Evolutionary conservation across 2,888 invertebrate species (phyloP).

Genomic region (Caenorhabditis drosophilae): DNA sequence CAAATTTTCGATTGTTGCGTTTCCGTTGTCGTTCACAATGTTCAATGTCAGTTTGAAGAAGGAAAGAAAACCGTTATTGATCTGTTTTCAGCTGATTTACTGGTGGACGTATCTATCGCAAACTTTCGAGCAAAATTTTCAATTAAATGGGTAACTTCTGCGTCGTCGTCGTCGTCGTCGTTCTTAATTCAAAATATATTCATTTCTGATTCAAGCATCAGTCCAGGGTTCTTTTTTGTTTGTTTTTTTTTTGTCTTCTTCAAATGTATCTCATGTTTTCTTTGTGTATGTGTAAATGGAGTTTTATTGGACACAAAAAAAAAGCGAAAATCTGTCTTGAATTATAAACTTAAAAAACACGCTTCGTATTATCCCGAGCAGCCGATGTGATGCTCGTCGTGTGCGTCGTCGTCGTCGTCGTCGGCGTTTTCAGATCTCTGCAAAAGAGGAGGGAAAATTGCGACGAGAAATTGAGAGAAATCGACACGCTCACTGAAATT

Average conservation of each 20-base stretch:
- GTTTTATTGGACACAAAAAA: not conserved
- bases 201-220: too few relatives aligned
- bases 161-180: too few relatives aligned
- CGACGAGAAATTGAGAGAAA: not conserved
- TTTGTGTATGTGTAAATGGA: not conserved
- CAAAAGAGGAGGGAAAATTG: constrained; percentile 3
- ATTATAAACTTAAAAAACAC: not conserved
- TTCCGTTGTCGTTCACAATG: constrained; percentile 91
- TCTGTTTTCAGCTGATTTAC: constrained; percentile 75
- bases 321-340: not conserved
- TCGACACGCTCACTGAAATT: constrained; percentile 14
- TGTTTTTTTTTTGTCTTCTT: not conserved
- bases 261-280: constrained; percentile 26
- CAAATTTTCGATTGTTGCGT: constrained; percentile 92
- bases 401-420: not conserved
- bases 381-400: constrained; percentile 6
- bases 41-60: constrained; percentile 83
- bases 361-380: not conserved
- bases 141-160: too few relatives aligned
- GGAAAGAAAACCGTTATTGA: too few relatives aligned
- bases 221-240: too few relatives aligned
- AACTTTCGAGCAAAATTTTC: constrained; percentile 56
- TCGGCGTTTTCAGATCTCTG: constrained; percentile 17
- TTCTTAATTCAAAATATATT: not conserved
- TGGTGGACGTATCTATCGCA: constrained; percentile 71